Evolutionary conservation across 2,888 invertebrate species (phyloP).

Genomic region (Synergus laeviventris): DNA sequence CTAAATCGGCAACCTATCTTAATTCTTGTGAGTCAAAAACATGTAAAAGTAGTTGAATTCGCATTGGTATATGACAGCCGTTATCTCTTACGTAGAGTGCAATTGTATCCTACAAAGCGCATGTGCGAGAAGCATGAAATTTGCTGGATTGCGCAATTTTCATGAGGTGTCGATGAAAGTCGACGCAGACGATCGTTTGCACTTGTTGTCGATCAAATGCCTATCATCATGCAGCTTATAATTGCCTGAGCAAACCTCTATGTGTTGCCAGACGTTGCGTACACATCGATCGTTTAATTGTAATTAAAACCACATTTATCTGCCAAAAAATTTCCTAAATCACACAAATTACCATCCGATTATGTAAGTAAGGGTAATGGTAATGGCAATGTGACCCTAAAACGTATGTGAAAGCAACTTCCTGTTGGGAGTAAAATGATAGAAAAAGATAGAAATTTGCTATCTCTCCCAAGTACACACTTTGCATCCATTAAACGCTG

Average conservation of each 20-base stretch:
- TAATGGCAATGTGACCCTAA: slow-evolving; percentile 22
- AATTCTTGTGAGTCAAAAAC: slow-evolving; percentile 41
- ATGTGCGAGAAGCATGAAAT: slow-evolving; percentile 48
- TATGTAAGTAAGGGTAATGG: slow-evolving; percentile 21
- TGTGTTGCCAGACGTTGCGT: slow-evolving; percentile 5
- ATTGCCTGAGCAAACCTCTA: slow-evolving; percentile 19
- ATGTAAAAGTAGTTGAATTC: slow-evolving; percentile 49
- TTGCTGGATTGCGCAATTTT: slow-evolving; percentile 53
- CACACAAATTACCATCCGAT: slow-evolving; percentile 11
- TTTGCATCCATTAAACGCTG: too few species aligned
- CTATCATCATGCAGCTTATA: slow-evolving; percentile 11
- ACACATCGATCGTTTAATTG: slow-evolving; percentile 13
- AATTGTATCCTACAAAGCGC: slow-evolving; percentile 57
- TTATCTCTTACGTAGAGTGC: slow-evolving; percentile 57
- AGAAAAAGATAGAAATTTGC: too few species aligned
- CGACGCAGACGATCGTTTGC: slow-evolving; percentile 38
- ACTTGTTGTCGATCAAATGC: slow-evolving; percentile 32
- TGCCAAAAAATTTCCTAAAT: not conserved
- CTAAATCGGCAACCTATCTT: slow-evolving; percentile 16
- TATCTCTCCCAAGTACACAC: too few species aligned
- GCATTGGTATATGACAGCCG: slow-evolving; percentile 51
- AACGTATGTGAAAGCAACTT: slow-evolving; percentile 35
- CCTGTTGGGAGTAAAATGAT: too few species aligned
- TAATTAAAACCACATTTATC: slow-evolving; percentile 7
- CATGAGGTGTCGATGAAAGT: slow-evolving; percentile 47